Evolutionary conservation across 2,888 invertebrate species (phyloP).

Genomic region (Erannis defoliaria): DNA sequence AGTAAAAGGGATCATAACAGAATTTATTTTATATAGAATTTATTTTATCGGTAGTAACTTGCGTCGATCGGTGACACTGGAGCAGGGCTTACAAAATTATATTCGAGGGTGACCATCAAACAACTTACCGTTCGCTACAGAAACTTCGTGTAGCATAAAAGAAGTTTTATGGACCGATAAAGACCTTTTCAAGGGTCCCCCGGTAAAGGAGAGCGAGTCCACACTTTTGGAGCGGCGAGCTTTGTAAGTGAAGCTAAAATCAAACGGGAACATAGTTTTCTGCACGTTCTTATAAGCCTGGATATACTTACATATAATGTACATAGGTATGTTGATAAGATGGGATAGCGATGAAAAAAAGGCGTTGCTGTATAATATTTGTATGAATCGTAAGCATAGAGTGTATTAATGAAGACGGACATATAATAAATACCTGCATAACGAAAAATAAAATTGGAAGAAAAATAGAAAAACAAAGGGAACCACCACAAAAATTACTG

Average conservation of each 20-base stretch:
- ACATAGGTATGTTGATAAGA: too few species aligned
- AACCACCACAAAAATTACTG: too few species aligned
- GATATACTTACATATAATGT: background rate
- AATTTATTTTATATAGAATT: constrained; percentile 80
- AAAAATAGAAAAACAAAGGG: too few species aligned
- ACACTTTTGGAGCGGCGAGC: constrained; percentile 39
- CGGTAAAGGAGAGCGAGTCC: constrained; percentile 59
- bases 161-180: constrained; percentile 82
- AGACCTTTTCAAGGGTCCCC: constrained; percentile 78
- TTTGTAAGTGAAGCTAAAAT: constrained; percentile 39
- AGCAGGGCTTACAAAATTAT: constrained; percentile 77
- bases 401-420: too few species aligned
- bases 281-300: background rate
- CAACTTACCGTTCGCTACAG: constrained; percentile 75
- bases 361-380: too few species aligned
- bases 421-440: too few species aligned
- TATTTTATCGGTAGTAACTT: constrained; percentile 77
- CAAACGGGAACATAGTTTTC: constrained; percentile 35
- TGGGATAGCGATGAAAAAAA: too few species aligned
- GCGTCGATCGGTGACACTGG: constrained; percentile 69
- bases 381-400: too few species aligned
- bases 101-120: constrained; percentile 80
- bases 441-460: too few species aligned
- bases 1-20: constrained; percentile 78
- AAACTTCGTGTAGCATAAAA: constrained; percentile 78